Conservation (phyloP, 2,797 vertebrate species). For the Holocentrus rufus region DNA sequence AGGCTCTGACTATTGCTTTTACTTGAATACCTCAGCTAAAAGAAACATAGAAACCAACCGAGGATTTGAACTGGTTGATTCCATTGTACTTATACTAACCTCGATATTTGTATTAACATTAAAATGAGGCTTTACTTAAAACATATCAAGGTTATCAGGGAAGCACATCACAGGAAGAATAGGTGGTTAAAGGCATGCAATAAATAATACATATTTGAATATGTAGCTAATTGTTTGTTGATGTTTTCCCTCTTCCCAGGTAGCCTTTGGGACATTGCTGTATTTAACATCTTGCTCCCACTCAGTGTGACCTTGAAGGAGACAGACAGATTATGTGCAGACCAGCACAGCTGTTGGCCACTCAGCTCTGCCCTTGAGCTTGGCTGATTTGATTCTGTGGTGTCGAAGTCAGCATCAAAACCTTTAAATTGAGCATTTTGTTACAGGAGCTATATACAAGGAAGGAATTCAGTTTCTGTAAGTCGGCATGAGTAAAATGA, state of each 20-base stretch:
- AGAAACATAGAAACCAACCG: background rate
- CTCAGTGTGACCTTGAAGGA: slow-evolving; percentile 67
- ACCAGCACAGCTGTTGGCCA: slow-evolving; percentile 64
- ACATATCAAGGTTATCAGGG: background rate
- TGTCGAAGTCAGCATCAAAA: slow-evolving; percentile 42
- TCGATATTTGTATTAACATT: background rate
- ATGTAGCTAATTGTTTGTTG: background rate
- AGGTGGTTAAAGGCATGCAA: background rate
- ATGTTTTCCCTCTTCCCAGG: background rate
- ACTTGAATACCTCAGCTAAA: slow-evolving; percentile 8
- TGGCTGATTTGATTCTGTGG: slow-evolving; percentile 61
- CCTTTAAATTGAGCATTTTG: slow-evolving; percentile 1
- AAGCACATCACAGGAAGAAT: background rate
- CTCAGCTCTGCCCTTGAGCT: slow-evolving; percentile 69
- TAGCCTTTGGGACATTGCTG: slow-evolving; percentile 25
- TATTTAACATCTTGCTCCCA: slow-evolving; percentile 54
- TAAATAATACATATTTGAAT: background rate
- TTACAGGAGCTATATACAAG: background rate
- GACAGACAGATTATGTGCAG: slow-evolving; percentile 68
- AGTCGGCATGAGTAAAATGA: background rate
- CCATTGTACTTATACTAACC: background rate
- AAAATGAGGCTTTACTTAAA: background rate
- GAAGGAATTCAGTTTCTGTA: background rate
- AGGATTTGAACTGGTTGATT: background rate
- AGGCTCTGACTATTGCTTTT: background rate